These are phyloP conservation scores for Mirza zaza DNA, from an alignment of 2,113 vertebrate genomes.

Conservation along the genomic window DNA sequence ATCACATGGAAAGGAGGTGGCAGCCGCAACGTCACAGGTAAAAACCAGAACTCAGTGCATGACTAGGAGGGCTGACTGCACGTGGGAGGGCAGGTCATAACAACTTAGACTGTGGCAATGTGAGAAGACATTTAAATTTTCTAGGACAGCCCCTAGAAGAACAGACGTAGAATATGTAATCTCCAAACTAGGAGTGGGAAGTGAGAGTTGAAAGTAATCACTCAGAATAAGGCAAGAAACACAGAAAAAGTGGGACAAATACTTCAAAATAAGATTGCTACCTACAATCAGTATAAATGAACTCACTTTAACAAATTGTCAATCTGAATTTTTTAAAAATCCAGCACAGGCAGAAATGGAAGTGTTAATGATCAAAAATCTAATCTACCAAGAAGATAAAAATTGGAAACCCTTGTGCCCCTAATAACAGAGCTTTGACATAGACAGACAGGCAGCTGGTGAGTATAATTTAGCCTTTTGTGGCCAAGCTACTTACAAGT, in stretches of 20 bases:
- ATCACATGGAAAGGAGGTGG: accelerated
- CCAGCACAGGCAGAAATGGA: accelerated
- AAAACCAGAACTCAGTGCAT: not conserved
- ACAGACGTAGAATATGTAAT: accelerated
- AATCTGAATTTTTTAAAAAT: not conserved
- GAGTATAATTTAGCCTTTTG: not conserved
- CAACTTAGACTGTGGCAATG: no score
- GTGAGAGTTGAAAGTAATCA: accelerated
- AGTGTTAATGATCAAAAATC: no score
- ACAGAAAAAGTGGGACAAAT: not conserved
- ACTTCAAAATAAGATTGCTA: not conserved
- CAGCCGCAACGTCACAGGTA: accelerated
- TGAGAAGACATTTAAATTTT: not conserved
- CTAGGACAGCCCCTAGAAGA: not conserved
- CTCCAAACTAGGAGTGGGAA: not conserved
- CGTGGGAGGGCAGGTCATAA: no score
- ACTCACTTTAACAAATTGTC: not conserved
- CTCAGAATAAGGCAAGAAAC: not conserved
- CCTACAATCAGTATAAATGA: no score
- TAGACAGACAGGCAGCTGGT: no score
- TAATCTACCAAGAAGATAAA: not conserved
- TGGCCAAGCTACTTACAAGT: not conserved
- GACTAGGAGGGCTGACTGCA: not conserved
- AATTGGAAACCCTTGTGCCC: not conserved
- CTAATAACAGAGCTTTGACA: not conserved